These are phyloP conservation scores for Brachionus manjavacas DNA, from an alignment of 1,140 invertebrate species.

Conservation along the genomic window DNA sequence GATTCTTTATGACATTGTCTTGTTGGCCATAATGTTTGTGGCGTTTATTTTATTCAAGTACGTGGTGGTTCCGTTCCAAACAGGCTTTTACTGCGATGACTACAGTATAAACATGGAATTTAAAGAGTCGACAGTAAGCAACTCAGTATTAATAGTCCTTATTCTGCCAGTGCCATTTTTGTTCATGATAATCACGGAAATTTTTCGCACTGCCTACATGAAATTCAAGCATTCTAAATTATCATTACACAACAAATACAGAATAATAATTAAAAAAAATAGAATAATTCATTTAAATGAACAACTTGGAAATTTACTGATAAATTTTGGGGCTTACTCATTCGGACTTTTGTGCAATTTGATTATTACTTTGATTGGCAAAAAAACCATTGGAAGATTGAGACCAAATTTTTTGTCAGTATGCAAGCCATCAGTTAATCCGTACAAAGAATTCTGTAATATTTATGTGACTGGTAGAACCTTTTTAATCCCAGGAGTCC, in stretches of 20 bases:
- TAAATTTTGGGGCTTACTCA: background rate
- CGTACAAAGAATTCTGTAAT: conserved; percentile 42
- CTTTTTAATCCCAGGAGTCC: conserved; percentile 51
- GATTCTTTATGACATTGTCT: background rate
- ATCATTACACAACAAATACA: conserved; percentile 1
- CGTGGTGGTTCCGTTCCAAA: background rate
- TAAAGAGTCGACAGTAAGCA: background rate
- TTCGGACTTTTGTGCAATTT: background rate
- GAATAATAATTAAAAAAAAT: background rate
- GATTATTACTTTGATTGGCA: conserved; percentile 74
- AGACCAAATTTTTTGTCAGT: conserved; percentile 79
- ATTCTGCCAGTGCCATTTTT: background rate
- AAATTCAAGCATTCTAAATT: conserved; percentile 7
- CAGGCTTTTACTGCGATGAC: conserved; percentile 35
- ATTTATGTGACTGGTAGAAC: background rate
- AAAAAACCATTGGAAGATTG: conserved; percentile 81
- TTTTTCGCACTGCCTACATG: conserved; percentile 21
- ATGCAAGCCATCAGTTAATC: conserved; percentile 58
- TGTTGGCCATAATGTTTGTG: background rate
- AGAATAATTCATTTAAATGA: conserved; percentile 17
- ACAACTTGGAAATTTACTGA: conserved; percentile 29
- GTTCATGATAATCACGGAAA: conserved; percentile 14
- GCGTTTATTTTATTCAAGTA: background rate
- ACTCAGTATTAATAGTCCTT: background rate
- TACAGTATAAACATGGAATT: conserved; percentile 24